phyloP scores from a whole-genome alignment of 2,797 vertebrate species.

The Acestrorhynchus altus region DNA sequence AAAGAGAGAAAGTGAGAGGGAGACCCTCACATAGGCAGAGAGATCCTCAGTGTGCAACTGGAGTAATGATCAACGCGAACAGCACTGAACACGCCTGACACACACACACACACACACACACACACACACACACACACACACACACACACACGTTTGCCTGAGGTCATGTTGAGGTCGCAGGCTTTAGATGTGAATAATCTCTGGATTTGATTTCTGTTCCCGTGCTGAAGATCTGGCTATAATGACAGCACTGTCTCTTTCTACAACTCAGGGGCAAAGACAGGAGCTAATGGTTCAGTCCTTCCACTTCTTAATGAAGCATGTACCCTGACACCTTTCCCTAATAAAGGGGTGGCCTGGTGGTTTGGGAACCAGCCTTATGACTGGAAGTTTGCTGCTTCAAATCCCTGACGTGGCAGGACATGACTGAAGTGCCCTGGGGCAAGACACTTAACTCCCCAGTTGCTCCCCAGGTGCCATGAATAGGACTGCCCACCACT shows the following conservation, averaged over 20 bases:
- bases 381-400: too few species aligned
- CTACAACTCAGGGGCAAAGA: conserved; percentile 20
- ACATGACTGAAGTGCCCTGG: too few species aligned
- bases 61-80: conserved; percentile 40
- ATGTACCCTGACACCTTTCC: too few species aligned
- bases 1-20: conserved; percentile 35
- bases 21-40: not conserved
- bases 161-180: conserved; percentile 43
- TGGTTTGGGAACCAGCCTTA: too few species aligned
- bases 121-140: conserved; percentile 14
- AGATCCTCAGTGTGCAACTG: conserved; percentile 35
- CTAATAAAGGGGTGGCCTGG: too few species aligned
- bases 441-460: too few species aligned
- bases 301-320: too few species aligned
- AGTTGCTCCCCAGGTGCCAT: too few species aligned
- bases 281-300: conserved; percentile 48
- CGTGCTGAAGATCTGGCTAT: conserved; percentile 23
- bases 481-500: too few species aligned
- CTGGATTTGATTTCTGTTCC: conserved; percentile 39
- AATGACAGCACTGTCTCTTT: conserved; percentile 45
- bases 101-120: not conserved
- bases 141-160: conserved; percentile 34
- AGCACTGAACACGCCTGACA: conserved; percentile 22
- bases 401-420: too few species aligned
- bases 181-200: conserved; percentile 48